Base-by-base conservation (phyloP, 1,140 invertebrate species). In the Cyclargus thomasi region DNA sequence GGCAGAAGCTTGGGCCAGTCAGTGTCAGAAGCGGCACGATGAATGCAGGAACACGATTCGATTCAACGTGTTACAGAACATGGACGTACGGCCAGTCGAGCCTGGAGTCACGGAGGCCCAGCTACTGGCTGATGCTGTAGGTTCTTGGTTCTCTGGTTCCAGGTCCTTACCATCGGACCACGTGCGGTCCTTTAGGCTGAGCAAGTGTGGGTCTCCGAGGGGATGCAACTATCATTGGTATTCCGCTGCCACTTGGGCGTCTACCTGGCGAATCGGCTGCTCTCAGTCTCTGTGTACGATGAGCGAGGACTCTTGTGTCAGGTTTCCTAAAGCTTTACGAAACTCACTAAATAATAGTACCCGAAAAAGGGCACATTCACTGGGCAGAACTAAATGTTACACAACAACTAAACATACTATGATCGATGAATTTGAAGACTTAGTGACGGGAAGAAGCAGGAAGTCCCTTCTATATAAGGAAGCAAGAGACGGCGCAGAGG, bases 201-300 rank as follows among this genome's bases (percentile, higher is more conserved):
- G 71, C 53, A 86, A 88, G 65, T 90, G 85, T 64, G 86, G 83
- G 29, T 81, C 79, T 2, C 74, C 83, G 2, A 79, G 83, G 20
- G 85, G 85, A 0, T 89, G 85, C 67, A 88, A 86, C 64, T 73
- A 80, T 7, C 81, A 89, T 59, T 88, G 86, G 84, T 89, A 89
- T 62, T 80, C 86, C 1, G 79, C 83, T 0, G 84, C 80, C 0
- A 81, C 85, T 14, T 90, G 86, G 86, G 86, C 82, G 0, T 86
- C 85, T 1, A 86, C 86, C 0, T 90, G 87, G 87, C 76, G 85
- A 29, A 62, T 90, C 55, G 87, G 87, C 23, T 90, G 87, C 59
- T 88, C 87, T 0, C 87, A 90, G 68, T 74, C 87, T 18, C 71
- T 90, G 14, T 90, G 87, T 59, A 85, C 83, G 0, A 76, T 77